Evolutionary conservation across 1,140 invertebrate species (phyloP).

Genomic region (Aphelinus certus): DNA sequence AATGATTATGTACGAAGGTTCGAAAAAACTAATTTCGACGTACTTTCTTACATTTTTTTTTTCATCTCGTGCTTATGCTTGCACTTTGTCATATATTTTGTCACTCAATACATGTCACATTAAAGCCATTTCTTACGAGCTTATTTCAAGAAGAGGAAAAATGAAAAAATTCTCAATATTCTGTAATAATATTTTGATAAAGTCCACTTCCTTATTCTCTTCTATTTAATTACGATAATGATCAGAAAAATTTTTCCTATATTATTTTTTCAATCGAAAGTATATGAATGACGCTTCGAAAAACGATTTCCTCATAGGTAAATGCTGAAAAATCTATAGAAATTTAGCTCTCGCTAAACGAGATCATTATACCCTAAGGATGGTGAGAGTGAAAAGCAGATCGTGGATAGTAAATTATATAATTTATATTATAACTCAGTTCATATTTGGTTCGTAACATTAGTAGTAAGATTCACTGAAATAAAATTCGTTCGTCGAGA

Average conservation of each 20-base stretch:
- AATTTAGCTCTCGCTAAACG: constrained; percentile 18
- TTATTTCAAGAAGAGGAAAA: constrained; percentile 33
- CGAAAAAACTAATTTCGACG: constrained; percentile 27
- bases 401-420: not conserved
- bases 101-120: constrained; percentile 3
- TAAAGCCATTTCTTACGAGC: constrained; percentile 23
- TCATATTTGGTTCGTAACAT: constrained; percentile 4
- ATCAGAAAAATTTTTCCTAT: constrained; percentile 22
- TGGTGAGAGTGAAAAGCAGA: constrained; percentile 18
- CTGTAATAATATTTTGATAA: constrained; percentile 15
- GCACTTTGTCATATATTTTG: not conserved
- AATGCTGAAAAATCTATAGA: constrained; percentile 28
- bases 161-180: constrained; percentile 28
- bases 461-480: not conserved
- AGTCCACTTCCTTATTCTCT: constrained; percentile 12
- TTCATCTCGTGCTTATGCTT: not conserved
- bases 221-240: constrained; percentile 31
- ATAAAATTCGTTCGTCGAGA: constrained; percentile 20
- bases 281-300: constrained; percentile 19
- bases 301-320: constrained; percentile 29
- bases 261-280: constrained; percentile 8
- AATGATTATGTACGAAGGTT: constrained; percentile 21
- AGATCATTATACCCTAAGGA: constrained; percentile 9
- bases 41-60: constrained; percentile 13
- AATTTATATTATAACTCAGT: not conserved